Base-by-base conservation (phyloP, 2,113 vertebrate species). In the Eleginops maclovinus region DNA sequence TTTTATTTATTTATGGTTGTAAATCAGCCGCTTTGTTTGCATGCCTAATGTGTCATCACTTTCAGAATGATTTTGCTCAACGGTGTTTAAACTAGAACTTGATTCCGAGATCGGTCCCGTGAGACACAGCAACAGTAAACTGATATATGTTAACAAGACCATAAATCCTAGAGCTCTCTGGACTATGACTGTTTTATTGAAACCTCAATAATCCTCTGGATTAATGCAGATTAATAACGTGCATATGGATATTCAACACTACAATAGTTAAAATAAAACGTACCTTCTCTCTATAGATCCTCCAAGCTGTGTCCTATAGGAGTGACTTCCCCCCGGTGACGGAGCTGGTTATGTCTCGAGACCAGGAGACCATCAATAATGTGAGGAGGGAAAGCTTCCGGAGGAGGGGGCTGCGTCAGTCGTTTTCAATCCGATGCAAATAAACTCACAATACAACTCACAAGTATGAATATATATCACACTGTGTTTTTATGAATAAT, bases 251-350 rank as follows among this genome's bases (percentile, higher is more conserved):
- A 1, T 4, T 36, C 9, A 55, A 4, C 50, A 49, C 15, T 22
- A 26, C 72, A 73, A 26, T 21, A 3, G 0, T 54, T 21, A 3
- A 62, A 73, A 54, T 46, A 10, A 26, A 31, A 78, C 82, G 0
- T 77, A 91, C 88, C 81, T 75, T 86, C 5, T 66, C 58, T 26
- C 53, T 75, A 0, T 14, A 12, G 28, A 64, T 50, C n/a, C 26
- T 71, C 24, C 10, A 16, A 15, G 58, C 41, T 70, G 49, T 46
- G 63, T 12, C 76, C 13, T 16, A 9, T 62, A 47, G 15, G 24
- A 26, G 21, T 2, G 10, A 13, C 54, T 62, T 41, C 22, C 31
- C 63, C 55, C 46, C 49, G 36, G 36, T 41, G 36, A 68, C 36
- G 9, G 12, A 60, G 68, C 71, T 69, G 60, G 21, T 79, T 59